These are phyloP conservation scores for Ophonus ardosiacus DNA, from an alignment of 2,888 invertebrate species.

Conservation along the genomic window DNA sequence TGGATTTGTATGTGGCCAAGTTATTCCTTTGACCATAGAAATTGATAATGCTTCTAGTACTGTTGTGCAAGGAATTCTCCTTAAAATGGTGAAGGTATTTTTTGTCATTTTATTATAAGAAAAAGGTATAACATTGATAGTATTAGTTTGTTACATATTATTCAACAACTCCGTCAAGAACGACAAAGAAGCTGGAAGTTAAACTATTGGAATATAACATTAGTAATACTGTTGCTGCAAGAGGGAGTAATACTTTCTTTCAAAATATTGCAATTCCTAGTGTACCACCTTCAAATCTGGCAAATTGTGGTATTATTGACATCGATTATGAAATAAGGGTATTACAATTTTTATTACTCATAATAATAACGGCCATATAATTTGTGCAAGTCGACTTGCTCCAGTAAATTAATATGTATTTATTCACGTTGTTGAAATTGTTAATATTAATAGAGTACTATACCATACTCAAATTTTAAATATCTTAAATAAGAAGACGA, in stretches of 20 bases:
- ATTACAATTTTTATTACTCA: neutral
- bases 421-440: too few species aligned
- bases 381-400: too few species aligned
- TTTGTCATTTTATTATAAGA: neutral
- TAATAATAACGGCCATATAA: too few species aligned
- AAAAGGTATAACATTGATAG: neutral
- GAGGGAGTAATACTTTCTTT: slow-evolving; percentile 81
- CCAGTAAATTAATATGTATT: too few species aligned
- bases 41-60: slow-evolving; percentile 88
- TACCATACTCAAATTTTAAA: too few species aligned
- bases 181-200: slow-evolving; percentile 79
- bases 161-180: slow-evolving; percentile 81
- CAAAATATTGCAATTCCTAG: slow-evolving; percentile 84
- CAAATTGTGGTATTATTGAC: slow-evolving; percentile 79
- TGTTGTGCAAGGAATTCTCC: slow-evolving; percentile 80
- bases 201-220: slow-evolving; percentile 81
- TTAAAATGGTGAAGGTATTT: slow-evolving; percentile 82
- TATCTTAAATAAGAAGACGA: too few species aligned
- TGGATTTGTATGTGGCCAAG: slow-evolving; percentile 88
- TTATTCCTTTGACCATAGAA: slow-evolving; percentile 83
- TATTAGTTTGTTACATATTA: slow-evolving; percentile 80
- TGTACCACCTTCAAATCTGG: slow-evolving; percentile 86
- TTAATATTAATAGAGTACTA: too few species aligned
- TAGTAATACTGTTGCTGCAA: slow-evolving; percentile 80
- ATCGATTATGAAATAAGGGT: slow-evolving; percentile 60